Conservation (phyloP, 2,113 vertebrate species). For the Myrmecobius fasciatus region DNA sequence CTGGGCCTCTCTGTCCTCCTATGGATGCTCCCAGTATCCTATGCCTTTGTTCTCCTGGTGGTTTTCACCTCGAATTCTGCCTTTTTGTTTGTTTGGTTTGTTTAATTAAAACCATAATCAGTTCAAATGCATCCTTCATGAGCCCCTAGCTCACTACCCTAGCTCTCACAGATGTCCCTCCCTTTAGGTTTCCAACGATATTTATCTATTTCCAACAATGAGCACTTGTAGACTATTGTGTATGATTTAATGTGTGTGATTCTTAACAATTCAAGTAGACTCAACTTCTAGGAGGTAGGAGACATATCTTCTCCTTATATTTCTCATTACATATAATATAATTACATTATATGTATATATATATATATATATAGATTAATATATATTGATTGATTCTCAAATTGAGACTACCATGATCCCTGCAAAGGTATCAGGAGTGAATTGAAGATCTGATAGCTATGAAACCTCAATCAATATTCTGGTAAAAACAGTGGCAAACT, state of each 20-base stretch:
- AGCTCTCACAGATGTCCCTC: not conserved
- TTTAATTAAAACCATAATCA: too few species aligned
- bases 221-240: not conserved
- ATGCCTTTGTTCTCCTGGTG: conserved; percentile 87
- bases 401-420: too few species aligned
- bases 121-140: not conserved
- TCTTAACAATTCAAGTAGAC: not conserved
- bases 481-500: not conserved
- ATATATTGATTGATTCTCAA: too few species aligned
- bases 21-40: conserved; percentile 87
- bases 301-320: not conserved
- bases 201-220: not conserved
- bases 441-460: too few species aligned
- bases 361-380: too few species aligned
- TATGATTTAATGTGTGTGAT: not conserved
- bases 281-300: not conserved
- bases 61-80: not conserved
- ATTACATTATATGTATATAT: too few species aligned
- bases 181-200: not conserved
- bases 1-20: not conserved
- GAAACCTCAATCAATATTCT: too few species aligned
- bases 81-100: not conserved
- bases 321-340: not conserved
- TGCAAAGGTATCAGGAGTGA: too few species aligned
- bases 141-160: not conserved